These are phyloP conservation scores for Hecatera dysodea DNA, from an alignment of 2,888 invertebrate species.

Conservation along the genomic window DNA sequence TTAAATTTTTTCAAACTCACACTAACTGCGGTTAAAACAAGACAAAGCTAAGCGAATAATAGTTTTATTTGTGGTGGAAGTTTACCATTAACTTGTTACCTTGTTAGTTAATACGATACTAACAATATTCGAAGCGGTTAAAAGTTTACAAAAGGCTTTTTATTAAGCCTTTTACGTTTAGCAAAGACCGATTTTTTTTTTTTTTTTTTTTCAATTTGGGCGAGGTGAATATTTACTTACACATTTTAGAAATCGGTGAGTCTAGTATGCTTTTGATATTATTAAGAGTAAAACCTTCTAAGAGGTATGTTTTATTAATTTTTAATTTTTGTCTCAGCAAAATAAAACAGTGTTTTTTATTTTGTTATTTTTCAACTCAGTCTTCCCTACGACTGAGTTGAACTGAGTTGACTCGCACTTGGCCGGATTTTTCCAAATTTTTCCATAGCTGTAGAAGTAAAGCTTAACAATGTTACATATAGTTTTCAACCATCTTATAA, in stretches of 20 bases:
- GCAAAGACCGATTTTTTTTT: slow-evolving; percentile 28
- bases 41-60: slow-evolving; percentile 27
- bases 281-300: too few species aligned
- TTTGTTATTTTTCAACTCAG: too few species aligned
- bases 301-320: too few species aligned
- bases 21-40: neutral
- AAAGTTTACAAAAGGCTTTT: slow-evolving; percentile 55
- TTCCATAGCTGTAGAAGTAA: too few species aligned
- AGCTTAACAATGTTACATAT: too few species aligned
- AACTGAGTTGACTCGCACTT: too few species aligned
- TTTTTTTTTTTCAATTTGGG: slow-evolving; percentile 46
- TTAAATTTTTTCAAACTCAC: neutral
- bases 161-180: slow-evolving; percentile 56
- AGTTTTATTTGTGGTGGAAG: slow-evolving; percentile 44
- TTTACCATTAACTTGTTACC: slow-evolving; percentile 56
- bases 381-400: too few species aligned
- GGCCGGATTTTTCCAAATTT: too few species aligned
- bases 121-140: slow-evolving; percentile 52
- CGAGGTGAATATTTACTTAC: slow-evolving; percentile 34
- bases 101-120: slow-evolving; percentile 65
- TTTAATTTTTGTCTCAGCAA: too few species aligned
- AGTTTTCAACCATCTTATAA: too few species aligned
- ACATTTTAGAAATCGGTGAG: neutral
- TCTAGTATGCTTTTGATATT: slow-evolving; percentile 18
- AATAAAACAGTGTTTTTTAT: too few species aligned